Base-by-base conservation (phyloP, 2,797 vertebrate species). In the Etheostoma nigrum region DNA sequence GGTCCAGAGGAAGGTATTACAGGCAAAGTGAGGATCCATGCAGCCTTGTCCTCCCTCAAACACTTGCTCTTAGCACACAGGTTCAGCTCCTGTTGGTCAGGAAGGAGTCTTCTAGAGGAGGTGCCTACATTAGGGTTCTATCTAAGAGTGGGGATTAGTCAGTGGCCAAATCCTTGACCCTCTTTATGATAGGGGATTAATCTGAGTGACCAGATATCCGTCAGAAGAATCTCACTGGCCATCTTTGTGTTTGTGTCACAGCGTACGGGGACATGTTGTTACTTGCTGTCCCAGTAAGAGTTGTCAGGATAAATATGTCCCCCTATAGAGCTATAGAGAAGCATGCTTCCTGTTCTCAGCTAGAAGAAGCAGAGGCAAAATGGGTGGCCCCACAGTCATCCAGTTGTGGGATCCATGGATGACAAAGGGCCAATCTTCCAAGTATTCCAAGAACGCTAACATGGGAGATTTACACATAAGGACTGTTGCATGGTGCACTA, bases 311-410 rank as follows among this genome's bases (percentile, higher is more conserved):
- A 18, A 47, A 30, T 9, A 18, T 6, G 42, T 69, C 40, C 52
- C 42, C 25, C 9, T 44, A 7, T 33, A 49, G 18, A 9, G 27
- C 53, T 57, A 47, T 42, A 30, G 33, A 51, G 40, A 57, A 62
- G 19, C 13, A 45, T 59, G 48, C 44, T 25, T 65, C 33, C 27
- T 44, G 25, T n/a, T 69, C 30, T 60, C 52, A 68, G 33, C 66
- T 45, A n/a, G 30, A 6, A 45, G 47, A 59, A n/a, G 13, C 5
- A 57, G 33, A 68, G 30, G 67, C 64, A 44, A 53, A 76, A 62
- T 64, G 63, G 48, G 60, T 68, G 61, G 57, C 64, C 16, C 5
- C 62, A n/a, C 45, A 48, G 33, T 48, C 25, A n/a, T 67, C 67
- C 21, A 72, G 58, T 62, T 69, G 25, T 44, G 33, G 44, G 21